These are phyloP conservation scores for Globia sparganii DNA, from an alignment of 2,888 invertebrate genomes.

Conservation along the genomic window DNA sequence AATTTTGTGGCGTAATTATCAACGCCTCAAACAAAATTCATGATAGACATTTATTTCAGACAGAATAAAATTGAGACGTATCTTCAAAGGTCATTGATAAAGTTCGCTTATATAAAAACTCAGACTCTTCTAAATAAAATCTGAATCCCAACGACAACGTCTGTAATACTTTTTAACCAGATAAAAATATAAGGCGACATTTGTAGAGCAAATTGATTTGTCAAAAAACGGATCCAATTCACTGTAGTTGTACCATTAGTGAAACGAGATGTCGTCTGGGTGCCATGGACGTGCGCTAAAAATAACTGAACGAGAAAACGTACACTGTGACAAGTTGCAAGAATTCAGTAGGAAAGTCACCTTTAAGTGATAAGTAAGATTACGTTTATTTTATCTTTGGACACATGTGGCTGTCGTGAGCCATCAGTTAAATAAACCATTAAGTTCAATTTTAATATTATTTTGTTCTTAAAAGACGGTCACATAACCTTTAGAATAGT, in stretches of 20 bases:
- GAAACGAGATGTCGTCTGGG: slow-evolving; percentile 72
- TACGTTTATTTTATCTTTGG: not conserved
- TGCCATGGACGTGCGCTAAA: slow-evolving; percentile 52
- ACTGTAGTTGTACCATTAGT: slow-evolving; percentile 73
- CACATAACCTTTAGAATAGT: no score
- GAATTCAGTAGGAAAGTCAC: slow-evolving; percentile 24
- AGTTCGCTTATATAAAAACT: not conserved
- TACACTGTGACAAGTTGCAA: slow-evolving; percentile 36
- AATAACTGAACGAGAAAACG: slow-evolving; percentile 49
- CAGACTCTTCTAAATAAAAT: not conserved
- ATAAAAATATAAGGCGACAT: slow-evolving; percentile 39
- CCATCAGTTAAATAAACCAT: not conserved
- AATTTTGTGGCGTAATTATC: no score
- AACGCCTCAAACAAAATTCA: no score
- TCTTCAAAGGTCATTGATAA: not conserved
- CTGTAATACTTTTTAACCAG: slow-evolving; percentile 17
- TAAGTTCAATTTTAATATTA: not conserved
- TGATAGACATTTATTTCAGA: no score
- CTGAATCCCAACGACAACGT: not conserved
- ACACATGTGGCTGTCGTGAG: not conserved
- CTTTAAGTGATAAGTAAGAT: slow-evolving; percentile 5
- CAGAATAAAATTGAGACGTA: not conserved
- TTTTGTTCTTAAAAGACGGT: not conserved
- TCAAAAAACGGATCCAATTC: slow-evolving; percentile 70
- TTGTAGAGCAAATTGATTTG: slow-evolving; percentile 69